Evolutionary conservation across 2,888 invertebrate genomes (phyloP), one percentile per base, ranked within the genome.

Genomic region (Priapulus caudatus): DNA sequence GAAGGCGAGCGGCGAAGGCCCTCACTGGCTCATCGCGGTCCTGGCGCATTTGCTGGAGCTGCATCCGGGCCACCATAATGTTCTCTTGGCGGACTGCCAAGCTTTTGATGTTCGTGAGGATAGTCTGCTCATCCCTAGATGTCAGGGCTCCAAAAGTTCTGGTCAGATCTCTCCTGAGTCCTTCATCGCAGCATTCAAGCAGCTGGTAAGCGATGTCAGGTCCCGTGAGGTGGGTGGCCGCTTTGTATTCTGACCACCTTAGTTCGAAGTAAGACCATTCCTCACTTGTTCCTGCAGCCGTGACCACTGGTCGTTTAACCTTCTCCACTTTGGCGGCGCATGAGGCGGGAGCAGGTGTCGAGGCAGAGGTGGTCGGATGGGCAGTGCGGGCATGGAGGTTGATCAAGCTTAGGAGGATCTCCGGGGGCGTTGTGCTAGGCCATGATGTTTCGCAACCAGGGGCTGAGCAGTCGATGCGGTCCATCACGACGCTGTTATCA

Each of bases 131-230:
- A 3, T 33, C 43, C 23, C 54, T 58, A 4, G 54, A 43, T 33
- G 56, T 50, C 2, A 59, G 53, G 4, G 15, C 50, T 23, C 51
- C 54, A 21, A 53, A 51, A 19, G 51, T 44, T 5, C 59, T 45
- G 2, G 58, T 59, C 1, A 59, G 49, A 47, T 61, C 56, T 16
- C 47, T 59, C 0, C 57, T 48, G 2, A 59, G 54, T 2, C 44
- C 22, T 20, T 60, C 58, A 43, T 61, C 56, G 24, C 60, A 61
- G 23, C 58, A 60, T 50, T 61, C 57, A 1, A 58, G 50, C 2
- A 60, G 55, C 48, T 59, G 56, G n/a, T 60, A 54, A 1, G 58
- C 54, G 1, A 45, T 47, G 46, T 59, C 56, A 4, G 22, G 18
- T 10, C 54, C 59, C 0, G 46, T 45, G 0, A 59, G 20, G 18